Percentiles rank a stretch among this genome's conserved stretches.
phyloP scores from a whole-genome alignment of 2,113 vertebrate genomes.

The Myrmecophaga tridactyla region DNA sequence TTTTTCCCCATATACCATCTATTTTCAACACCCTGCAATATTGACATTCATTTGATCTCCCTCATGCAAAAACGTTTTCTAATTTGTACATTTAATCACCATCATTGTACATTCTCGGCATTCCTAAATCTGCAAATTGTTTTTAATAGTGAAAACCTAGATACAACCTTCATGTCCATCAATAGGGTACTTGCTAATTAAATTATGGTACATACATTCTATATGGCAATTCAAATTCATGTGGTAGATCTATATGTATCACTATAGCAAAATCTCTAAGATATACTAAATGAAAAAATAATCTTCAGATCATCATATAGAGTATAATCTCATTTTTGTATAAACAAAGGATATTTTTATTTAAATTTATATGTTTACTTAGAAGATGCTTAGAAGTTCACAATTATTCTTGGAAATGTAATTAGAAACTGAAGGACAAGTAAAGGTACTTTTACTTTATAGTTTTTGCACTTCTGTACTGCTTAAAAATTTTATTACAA shows the following conservation, averaged over 20 bases:
- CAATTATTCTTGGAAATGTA: not conserved
- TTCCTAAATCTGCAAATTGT: not conserved
- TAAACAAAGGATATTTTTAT: not conserved
- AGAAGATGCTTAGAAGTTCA: not conserved
- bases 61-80: too few relatives aligned
- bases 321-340: not conserved
- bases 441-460: conserved; percentile 3
- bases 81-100: too few relatives aligned
- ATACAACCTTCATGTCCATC: not conserved
- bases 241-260: not conserved
- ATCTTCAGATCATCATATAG: not conserved
- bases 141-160: not conserved
- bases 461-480: not conserved
- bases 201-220: not conserved
- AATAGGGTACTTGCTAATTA: not conserved
- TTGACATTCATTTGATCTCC: too few relatives aligned
- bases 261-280: not conserved
- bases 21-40: too few relatives aligned
- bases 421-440: not conserved
- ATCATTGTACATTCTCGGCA: too few relatives aligned
- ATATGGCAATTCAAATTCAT: not conserved
- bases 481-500: not conserved
- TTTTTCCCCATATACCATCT: too few relatives aligned
- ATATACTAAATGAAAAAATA: not conserved
- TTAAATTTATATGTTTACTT: not conserved